Evolutionary conservation across 1,140 invertebrate species (phyloP).

Genomic region (Steinernema khuongi): DNA sequence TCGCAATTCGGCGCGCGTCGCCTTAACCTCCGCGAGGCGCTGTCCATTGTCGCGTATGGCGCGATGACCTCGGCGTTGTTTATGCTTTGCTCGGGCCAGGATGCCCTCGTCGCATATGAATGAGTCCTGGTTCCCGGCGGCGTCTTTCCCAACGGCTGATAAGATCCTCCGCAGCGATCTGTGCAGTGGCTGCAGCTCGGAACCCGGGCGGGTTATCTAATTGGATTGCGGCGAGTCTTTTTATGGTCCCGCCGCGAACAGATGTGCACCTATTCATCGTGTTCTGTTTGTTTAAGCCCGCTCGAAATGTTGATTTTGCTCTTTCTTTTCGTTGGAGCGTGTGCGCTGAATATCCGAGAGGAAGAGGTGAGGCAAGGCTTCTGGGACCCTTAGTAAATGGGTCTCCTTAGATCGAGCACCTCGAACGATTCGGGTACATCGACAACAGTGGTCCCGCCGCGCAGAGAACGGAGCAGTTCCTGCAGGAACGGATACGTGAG

Average conservation of each 20-base stretch:
- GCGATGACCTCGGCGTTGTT: no score
- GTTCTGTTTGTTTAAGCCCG: conserved; percentile 7
- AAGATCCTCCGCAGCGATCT: background rate
- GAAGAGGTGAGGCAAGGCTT: background rate
- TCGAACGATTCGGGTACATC: background rate
- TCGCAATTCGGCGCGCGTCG: no score
- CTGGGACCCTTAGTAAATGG: background rate
- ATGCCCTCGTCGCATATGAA: no score
- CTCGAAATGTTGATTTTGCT: no score
- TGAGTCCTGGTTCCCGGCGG: no score
- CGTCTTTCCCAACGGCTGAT: no score
- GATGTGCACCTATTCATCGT: background rate
- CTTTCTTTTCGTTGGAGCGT: no score
- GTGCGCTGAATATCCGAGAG: background rate
- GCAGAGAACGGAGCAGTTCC: background rate
- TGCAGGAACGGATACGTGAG: background rate
- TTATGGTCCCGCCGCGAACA: conserved; percentile 13
- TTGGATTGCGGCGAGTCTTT: background rate
- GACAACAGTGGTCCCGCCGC: background rate
- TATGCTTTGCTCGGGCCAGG: no score
- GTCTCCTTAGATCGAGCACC: background rate
- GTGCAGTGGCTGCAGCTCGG: background rate
- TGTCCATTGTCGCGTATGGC: no score
- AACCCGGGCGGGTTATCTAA: background rate
- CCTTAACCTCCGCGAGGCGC: no score